Evolutionary conservation across 2,797 vertebrate species (phyloP).

Genomic region (Dallia pectoralis): DNA sequence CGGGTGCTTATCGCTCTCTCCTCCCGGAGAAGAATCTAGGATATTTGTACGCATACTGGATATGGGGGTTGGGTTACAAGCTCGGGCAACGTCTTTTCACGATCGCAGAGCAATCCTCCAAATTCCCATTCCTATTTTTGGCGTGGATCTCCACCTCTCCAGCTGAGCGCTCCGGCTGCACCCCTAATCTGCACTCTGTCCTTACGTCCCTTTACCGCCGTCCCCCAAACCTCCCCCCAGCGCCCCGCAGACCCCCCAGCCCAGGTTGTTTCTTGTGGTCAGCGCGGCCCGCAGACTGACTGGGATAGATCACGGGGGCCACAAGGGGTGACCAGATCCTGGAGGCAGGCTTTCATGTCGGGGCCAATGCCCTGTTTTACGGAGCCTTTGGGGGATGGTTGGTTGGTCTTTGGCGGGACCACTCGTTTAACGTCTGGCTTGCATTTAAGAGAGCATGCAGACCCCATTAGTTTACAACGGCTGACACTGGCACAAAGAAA

Average conservation of each 20-base stretch:
- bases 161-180: neutral
- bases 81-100: neutral
- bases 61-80: neutral
- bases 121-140: constrained; percentile 1
- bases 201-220: neutral
- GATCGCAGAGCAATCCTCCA: neutral
- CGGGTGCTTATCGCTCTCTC: neutral
- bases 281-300: neutral
- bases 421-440: constrained; percentile 22
- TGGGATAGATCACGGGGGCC: neutral
- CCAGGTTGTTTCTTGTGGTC: neutral
- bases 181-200: neutral
- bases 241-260: neutral
- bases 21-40: neutral
- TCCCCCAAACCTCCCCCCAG: no score
- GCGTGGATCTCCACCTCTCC: neutral
- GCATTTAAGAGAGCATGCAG: constrained; percentile 30
- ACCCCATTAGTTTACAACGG: neutral
- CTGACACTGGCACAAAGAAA: neutral
- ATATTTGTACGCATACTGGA: neutral
- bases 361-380: constrained; percentile 38
- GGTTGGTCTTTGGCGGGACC: constrained; percentile 6
- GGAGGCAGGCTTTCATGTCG: constrained; percentile 9
- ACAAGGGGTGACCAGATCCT: neutral
- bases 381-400: constrained; percentile 32